phyloP scores from a whole-genome alignment of 2,113 vertebrate species.

The Carassius carassius region DNA sequence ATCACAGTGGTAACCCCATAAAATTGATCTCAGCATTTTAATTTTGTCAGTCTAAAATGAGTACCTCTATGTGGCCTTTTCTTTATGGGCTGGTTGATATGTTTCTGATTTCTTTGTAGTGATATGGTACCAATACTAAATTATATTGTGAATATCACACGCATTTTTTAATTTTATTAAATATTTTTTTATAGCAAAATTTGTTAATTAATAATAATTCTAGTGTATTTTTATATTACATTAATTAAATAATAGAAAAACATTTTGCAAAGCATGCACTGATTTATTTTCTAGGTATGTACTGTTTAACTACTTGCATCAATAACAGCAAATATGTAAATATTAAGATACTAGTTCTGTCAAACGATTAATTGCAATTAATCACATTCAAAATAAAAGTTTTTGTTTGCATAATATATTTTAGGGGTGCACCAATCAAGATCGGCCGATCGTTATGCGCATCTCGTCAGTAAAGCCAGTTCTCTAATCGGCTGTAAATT shows the following conservation, averaged over 20 bases:
- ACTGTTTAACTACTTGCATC: not conserved
- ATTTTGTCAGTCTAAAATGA: not conserved
- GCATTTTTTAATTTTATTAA: not conserved
- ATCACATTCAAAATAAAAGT: too few relatives aligned
- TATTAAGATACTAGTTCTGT: too few relatives aligned
- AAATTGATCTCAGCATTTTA: not conserved
- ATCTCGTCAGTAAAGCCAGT: too few relatives aligned
- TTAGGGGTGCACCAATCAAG: too few relatives aligned
- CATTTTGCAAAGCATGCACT: not conserved
- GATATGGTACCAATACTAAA: not conserved
- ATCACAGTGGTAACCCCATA: not conserved
- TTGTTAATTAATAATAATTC: not conserved
- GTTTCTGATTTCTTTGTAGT: not conserved
- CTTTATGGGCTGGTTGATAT: not conserved
- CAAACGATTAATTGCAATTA: too few relatives aligned
- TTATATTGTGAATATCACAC: not conserved
- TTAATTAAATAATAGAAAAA: not conserved
- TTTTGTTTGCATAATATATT: too few relatives aligned
- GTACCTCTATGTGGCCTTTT: not conserved
- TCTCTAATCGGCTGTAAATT: too few relatives aligned
- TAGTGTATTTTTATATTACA: not conserved
- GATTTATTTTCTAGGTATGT: not conserved
- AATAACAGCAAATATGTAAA: not conserved
- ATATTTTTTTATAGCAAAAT: not conserved
- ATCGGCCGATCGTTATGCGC: too few relatives aligned